phyloP scores from a whole-genome alignment of 2,888 invertebrate genomes.

The Erebia palarica region DNA sequence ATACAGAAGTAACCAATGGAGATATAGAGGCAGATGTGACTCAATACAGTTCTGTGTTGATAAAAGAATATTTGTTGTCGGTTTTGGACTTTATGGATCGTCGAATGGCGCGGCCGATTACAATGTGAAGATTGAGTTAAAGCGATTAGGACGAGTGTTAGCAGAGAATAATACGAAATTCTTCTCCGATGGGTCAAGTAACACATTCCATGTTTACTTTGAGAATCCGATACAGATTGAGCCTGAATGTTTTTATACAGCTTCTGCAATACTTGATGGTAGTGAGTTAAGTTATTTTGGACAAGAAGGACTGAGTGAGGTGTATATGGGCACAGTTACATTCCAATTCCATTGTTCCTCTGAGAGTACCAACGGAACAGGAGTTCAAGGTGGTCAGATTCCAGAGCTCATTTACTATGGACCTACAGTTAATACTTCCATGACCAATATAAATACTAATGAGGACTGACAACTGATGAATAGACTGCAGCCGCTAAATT shows the following conservation, averaged over 20 bases:
- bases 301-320: conserved; percentile 97
- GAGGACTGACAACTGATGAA: conserved; percentile 77
- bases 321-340: conserved; percentile 95
- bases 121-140: conserved; percentile 96
- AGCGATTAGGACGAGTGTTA: conserved; percentile 92
- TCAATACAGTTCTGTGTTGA: conserved; percentile 98
- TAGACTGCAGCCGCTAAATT: conserved; percentile 57
- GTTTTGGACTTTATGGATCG: conserved; percentile 97
- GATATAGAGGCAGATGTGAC: conserved; percentile 97
- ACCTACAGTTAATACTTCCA: conserved; percentile 83
- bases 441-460: conserved; percentile 68
- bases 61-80: conserved; percentile 96
- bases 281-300: conserved; percentile 98
- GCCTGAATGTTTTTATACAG: conserved; percentile 96
- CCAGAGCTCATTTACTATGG: conserved; percentile 98
- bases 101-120: conserved; percentile 98
- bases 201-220: conserved; percentile 93
- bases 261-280: conserved; percentile 97
- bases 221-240: conserved; percentile 94
- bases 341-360: conserved; percentile 99
- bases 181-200: conserved; percentile 98
- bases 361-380: conserved; percentile 98
- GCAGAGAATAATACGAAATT: conserved; percentile 97
- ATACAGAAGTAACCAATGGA: conserved; percentile 98
- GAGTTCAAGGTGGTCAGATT: conserved; percentile 98